A percentile compares a stretch with the other conserved stretches of the same genome.
Evolutionary conservation across 2,888 invertebrate species (phyloP).

Genomic region (Volucella inanis): DNA sequence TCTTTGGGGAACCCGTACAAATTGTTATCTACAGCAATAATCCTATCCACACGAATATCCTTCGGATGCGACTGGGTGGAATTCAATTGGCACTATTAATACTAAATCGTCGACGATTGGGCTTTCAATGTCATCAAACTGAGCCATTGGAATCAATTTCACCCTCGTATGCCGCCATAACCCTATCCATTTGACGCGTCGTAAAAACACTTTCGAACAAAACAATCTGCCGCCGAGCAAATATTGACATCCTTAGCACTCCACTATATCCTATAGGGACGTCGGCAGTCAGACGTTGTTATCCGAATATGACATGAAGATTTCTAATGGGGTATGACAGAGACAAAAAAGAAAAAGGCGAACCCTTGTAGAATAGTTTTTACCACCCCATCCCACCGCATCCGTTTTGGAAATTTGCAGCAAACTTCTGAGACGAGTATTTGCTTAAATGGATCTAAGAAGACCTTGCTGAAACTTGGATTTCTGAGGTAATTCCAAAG

Average conservation of each 20-base stretch:
- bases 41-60: too few species aligned
- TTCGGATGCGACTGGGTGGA: not conserved
- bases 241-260: conserved; percentile 23
- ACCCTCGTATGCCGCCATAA: conserved; percentile 2
- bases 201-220: conserved; percentile 46
- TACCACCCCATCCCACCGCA: too few species aligned
- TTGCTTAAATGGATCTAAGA: too few species aligned
- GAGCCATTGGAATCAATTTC: conserved; percentile 34
- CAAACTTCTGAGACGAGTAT: too few species aligned
- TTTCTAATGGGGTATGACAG: not conserved
- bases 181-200: conserved; percentile 35
- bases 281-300: not conserved
- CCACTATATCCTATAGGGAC: conserved; percentile 4
- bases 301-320: conserved; percentile 5
- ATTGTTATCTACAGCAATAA: too few species aligned
- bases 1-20: too few species aligned
- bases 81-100: conserved; percentile 16
- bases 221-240: conserved; percentile 22
- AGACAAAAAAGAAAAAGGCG: not conserved
- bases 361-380: too few species aligned
- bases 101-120: conserved; percentile 19
- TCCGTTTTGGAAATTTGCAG: too few species aligned
- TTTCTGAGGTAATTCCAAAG: too few species aligned
- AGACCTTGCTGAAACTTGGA: too few species aligned
- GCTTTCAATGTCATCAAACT: conserved; percentile 15